These are phyloP conservation scores for Synergus gifuensis DNA, from an alignment of 2,888 invertebrate genomes.

Conservation along the genomic window DNA sequence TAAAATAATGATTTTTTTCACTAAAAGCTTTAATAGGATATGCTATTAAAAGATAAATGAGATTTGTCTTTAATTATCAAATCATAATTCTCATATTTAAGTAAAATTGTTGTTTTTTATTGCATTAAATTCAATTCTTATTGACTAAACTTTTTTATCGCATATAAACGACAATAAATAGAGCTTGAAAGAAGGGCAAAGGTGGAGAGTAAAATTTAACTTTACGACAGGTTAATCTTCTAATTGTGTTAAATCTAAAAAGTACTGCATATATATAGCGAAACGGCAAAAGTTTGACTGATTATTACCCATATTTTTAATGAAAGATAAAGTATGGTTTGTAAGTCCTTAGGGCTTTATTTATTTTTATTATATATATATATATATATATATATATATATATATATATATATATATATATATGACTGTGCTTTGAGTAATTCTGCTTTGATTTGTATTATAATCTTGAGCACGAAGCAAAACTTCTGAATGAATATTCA, in stretches of 20 bases:
- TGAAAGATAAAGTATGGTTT: neutral
- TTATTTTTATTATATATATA: neutral
- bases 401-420: too few species aligned
- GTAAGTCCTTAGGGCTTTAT: neutral
- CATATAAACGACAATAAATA: neutral
- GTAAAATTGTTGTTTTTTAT: neutral
- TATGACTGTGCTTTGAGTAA: neutral
- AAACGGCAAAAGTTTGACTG: neutral
- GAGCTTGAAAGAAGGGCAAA: neutral
- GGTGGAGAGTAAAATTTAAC: neutral
- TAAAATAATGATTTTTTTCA: too few species aligned
- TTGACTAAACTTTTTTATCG: neutral
- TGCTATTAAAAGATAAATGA: too few species aligned
- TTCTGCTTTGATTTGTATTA: neutral
- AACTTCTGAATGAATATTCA: conserved; percentile 18
- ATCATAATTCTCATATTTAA: neutral
- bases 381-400: too few species aligned
- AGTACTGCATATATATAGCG: neutral
- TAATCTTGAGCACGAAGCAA: neutral
- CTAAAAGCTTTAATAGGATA: too few species aligned
- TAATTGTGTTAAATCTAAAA: neutral
- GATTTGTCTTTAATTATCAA: neutral
- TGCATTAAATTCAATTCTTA: neutral
- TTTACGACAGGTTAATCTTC: neutral
- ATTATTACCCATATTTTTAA: neutral